A percentile compares a stretch with the other conserved stretches of the same genome.
These are phyloP conservation scores for Falcaria lacertinaria DNA, from an alignment of 2,888 invertebrate genomes.

Conservation along the genomic window DNA sequence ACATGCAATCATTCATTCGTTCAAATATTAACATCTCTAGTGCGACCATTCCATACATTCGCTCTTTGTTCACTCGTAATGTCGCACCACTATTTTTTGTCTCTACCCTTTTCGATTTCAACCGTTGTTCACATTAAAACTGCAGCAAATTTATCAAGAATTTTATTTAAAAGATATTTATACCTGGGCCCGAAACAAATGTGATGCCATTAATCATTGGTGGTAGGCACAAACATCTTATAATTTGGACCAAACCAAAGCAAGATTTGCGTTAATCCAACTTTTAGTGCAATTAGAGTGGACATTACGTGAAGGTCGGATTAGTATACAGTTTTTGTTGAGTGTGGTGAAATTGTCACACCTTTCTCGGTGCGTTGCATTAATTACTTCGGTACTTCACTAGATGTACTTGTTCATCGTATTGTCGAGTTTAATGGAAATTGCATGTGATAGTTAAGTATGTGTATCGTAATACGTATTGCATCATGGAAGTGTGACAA, in stretches of 20 bases:
- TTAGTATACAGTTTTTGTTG: neutral
- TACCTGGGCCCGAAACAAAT: no score
- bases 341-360: slow-evolving; percentile 7
- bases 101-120: no score
- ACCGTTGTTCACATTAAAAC: no score
- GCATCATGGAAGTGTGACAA: neutral
- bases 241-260: neutral
- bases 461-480: neutral
- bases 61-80: no score
- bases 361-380: slow-evolving; percentile 8
- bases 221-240: neutral
- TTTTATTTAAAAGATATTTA: no score
- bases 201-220: no score
- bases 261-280: slow-evolving; percentile 20
- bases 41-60: no score
- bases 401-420: neutral
- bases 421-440: neutral
- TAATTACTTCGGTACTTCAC: neutral
- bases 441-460: neutral
- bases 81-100: no score
- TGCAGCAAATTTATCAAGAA: no score
- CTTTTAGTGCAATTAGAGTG: slow-evolving; percentile 17
- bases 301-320: slow-evolving; percentile 19
- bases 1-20: no score
- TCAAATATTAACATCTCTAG: no score